Percentiles rank a stretch among this genome's conserved stretches.
Conservation (phyloP, 2,113 vertebrate species). For the Centropus bengalensis region DNA sequence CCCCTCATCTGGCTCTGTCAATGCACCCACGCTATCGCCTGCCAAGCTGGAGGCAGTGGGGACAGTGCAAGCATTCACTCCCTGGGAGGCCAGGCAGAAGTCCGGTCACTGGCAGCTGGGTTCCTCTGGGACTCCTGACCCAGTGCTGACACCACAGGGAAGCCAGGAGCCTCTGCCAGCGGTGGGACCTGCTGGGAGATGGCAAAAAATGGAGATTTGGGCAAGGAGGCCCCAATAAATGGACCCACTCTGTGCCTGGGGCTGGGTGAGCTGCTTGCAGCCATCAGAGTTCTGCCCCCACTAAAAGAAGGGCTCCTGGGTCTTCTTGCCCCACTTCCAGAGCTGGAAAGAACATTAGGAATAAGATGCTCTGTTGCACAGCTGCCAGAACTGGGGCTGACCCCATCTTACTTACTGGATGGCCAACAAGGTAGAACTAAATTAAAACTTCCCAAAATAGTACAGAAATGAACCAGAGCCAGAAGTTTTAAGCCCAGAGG, state of each 20-base stretch:
- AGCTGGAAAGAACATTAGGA: background rate
- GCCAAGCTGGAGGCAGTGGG: background rate
- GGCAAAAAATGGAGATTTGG: background rate
- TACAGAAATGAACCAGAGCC: background rate
- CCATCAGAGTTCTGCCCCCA: accelerated
- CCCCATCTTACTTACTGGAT: accelerated
- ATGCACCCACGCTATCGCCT: background rate
- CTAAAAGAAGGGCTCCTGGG: accelerated
- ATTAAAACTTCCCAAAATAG: background rate
- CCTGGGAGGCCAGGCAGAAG: background rate
- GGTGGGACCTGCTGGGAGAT: background rate
- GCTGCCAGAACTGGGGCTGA: background rate
- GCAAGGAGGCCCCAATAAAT: background rate
- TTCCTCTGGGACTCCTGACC: background rate
- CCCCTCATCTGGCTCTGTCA: background rate
- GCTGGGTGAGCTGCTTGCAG: background rate
- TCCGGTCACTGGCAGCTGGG: background rate
- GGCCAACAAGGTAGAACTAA: background rate
- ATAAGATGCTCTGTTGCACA: background rate
- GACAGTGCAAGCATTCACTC: background rate
- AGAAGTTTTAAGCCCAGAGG: background rate
- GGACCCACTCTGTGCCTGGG: background rate
- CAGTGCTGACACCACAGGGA: accelerated
- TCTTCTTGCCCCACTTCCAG: background rate
- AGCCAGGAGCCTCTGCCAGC: background rate